Evolutionary conservation across 2,113 vertebrate genomes (phyloP).

Genomic region (Morone chrysops): DNA sequence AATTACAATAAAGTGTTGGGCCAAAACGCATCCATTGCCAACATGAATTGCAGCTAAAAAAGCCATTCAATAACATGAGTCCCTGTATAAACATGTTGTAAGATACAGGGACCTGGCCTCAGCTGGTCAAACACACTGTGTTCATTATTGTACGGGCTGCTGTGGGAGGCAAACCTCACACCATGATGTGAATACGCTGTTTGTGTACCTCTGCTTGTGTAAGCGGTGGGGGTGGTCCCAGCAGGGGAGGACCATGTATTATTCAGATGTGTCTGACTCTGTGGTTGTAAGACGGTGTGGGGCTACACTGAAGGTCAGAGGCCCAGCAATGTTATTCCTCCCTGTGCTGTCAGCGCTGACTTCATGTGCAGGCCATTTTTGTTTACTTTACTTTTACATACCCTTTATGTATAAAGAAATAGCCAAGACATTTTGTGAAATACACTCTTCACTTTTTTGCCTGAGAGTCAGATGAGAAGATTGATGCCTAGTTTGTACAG

Average conservation of each 20-base stretch:
- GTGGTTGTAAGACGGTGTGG: slow-evolving; percentile 67
- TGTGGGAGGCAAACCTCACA: slow-evolving; percentile 45
- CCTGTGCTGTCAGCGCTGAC: slow-evolving; percentile 67
- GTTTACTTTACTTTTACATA: too few relatives aligned
- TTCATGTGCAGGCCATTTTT: slow-evolving; percentile 56
- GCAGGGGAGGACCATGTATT: slow-evolving; percentile 77
- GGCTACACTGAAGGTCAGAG: slow-evolving; percentile 77
- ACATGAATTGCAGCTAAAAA: neutral
- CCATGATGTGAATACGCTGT: slow-evolving; percentile 51
- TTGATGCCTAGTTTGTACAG: neutral
- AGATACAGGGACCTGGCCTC: neutral
- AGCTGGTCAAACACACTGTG: slow-evolving; percentile 45
- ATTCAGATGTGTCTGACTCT: slow-evolving; percentile 76
- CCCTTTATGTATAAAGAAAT: neutral
- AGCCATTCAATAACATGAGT: neutral
- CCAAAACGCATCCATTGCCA: neutral
- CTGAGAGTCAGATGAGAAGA: neutral
- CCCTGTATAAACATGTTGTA: neutral
- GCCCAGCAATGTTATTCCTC: slow-evolving; percentile 60
- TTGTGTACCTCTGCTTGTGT: slow-evolving; percentile 58
- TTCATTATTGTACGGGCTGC: slow-evolving; percentile 56
- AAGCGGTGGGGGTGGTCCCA: slow-evolving; percentile 44
- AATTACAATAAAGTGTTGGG: neutral
- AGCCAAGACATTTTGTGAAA: neutral
- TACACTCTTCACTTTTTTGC: neutral